Base-by-base conservation (phyloP, 2,888 invertebrate species). In the Alviniconcha strummeri region DNA sequence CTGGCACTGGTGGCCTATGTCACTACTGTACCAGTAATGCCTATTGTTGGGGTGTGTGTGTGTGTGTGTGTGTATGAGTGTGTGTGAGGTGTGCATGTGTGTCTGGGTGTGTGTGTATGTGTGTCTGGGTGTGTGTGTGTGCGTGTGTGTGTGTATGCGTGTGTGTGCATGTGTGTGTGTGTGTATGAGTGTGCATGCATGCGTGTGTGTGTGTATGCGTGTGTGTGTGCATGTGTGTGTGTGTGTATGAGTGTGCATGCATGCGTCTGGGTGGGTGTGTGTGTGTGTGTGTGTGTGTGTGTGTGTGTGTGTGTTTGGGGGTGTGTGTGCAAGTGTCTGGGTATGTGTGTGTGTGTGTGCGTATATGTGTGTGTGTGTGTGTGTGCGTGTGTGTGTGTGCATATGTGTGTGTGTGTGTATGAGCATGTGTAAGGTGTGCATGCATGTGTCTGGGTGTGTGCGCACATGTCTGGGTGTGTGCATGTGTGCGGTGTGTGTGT, bases 221-320 rank as follows among this genome's bases (percentile, higher is more conserved):
- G 36, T 36, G 36, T 36, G 36, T 36, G 36, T 3, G 36, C 3
- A 0, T 36, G 3, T 36, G 36, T 36, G 36, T 36, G 36, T 36
- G 1, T 36, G 36, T 0, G 36, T 56, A 57, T 72, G 56, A 56
- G 57, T 72, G 72, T 81, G 57, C 72, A 54, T 52, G 69, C 54
- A 54, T 52, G 69, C 54, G 15, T 9, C 64, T 15, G 11, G 9
- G 64, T 15, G 71, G 4, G n/a, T n/a, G n/a, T 71, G 71, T 71
- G 71, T 71, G 71, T 71, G 71, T 71, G 71, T n/a, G n/a, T 71
- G 71, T 71, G 71, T 71, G 71, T 71, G n/a, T 71, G 71, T 13
- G 71, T 71, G 71, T 71, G 71, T 71, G 71, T n/a, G 71, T 36
- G 36, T 1, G 36, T 36, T 1, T 36, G 36, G 36, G 36, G 1